Evolutionary conservation across 2,113 vertebrate species (phyloP).

Genomic region (Dasyprocta punctata): DNA sequence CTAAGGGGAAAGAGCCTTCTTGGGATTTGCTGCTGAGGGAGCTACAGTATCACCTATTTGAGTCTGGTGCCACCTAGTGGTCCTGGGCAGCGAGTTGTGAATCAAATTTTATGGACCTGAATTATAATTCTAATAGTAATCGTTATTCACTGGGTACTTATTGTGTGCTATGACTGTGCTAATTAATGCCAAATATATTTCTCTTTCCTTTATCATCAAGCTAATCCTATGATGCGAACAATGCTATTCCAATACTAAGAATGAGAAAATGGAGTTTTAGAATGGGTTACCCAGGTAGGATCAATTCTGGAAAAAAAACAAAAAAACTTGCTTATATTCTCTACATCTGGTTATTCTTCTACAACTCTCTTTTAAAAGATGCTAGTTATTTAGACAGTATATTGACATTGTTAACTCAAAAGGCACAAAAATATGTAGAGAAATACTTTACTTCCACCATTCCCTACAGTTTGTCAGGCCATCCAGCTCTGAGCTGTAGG

Average conservation of each 20-base stretch:
- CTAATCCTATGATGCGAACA: background rate
- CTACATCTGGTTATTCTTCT: background rate
- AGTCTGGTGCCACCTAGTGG: constrained; percentile 42
- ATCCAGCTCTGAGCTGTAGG: background rate
- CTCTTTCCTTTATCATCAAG: background rate
- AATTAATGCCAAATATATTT: background rate
- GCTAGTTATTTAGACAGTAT: background rate
- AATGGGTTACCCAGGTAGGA: background rate
- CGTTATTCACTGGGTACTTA: background rate
- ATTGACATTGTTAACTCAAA: background rate
- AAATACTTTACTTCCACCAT: background rate
- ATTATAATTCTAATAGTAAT: background rate
- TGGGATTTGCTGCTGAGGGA: background rate
- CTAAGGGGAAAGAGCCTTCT: background rate
- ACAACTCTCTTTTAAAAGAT: background rate
- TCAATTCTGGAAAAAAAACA: background rate
- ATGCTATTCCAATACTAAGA: background rate
- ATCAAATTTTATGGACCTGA: background rate
- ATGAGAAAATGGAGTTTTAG: background rate
- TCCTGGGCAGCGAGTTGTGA: background rate
- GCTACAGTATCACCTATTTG: background rate
- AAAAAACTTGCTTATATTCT: background rate
- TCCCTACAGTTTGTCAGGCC: background rate
- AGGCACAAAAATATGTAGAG: background rate
- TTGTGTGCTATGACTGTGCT: background rate